These are phyloP conservation scores for Alosa sapidissima DNA, from an alignment of 2,797 vertebrate species.

Conservation along the genomic window DNA sequence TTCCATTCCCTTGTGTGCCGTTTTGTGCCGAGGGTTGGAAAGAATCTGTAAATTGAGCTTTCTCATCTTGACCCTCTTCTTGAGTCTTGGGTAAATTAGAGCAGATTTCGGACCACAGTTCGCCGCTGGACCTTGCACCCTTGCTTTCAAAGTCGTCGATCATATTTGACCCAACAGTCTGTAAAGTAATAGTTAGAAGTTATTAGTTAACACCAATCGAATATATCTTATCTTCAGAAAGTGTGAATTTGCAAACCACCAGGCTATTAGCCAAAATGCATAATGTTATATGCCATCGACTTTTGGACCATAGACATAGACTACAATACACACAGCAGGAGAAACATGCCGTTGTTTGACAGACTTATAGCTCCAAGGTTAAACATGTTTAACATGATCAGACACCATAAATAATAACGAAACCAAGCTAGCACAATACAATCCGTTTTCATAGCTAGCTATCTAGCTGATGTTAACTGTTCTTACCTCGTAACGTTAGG, in stretches of 20 bases:
- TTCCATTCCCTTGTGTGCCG: constrained; percentile 49
- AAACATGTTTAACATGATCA: background rate
- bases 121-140: constrained; percentile 75
- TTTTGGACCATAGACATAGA: no score
- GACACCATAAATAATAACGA: background rate
- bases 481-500: background rate
- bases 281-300: no score
- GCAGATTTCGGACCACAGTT: constrained; percentile 94
- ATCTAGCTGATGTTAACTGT: background rate
- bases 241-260: background rate
- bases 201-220: background rate
- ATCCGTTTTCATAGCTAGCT: background rate
- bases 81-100: constrained; percentile 74
- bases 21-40: constrained; percentile 70
- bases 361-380: background rate
- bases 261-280: background rate
- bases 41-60: constrained; percentile 82
- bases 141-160: constrained; percentile 78
- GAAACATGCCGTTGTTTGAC: background rate
- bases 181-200: constrained; percentile 28
- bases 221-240: background rate
- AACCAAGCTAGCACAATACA: background rate
- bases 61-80: constrained; percentile 48
- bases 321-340: background rate
- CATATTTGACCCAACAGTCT: constrained; percentile 66